Percentiles rank a stretch among this genome's conserved stretches.
These are phyloP conservation scores for Excalfactoria chinensis DNA, from an alignment of 2,113 vertebrate species.

Conservation along the genomic window DNA sequence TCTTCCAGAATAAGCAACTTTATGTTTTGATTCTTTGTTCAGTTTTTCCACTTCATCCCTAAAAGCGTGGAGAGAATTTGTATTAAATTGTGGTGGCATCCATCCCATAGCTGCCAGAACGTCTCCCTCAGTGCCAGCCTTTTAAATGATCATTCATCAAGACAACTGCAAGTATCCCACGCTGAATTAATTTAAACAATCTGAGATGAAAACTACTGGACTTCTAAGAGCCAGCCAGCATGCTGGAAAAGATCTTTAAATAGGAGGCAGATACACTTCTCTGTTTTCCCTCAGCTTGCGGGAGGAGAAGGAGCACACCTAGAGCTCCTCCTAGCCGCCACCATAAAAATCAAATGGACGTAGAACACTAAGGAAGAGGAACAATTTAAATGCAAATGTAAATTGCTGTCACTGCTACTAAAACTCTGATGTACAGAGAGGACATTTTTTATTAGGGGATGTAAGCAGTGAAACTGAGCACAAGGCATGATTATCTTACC, in stretches of 20 bases:
- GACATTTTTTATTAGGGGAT: background rate
- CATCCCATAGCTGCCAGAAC: background rate
- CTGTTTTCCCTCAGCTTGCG: background rate
- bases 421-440: background rate
- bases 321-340: background rate
- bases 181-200: background rate
- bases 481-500: background rate
- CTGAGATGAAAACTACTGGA: background rate
- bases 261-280: background rate
- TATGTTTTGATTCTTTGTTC: constrained; percentile 64
- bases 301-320: background rate
- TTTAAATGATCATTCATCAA: background rate
- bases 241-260: background rate
- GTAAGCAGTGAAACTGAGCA: background rate
- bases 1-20: constrained; percentile 79
- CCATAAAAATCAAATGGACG: background rate
- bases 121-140: background rate
- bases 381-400: background rate
- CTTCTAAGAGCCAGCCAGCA: background rate
- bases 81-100: background rate
- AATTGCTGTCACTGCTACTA: background rate
- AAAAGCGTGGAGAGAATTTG: background rate
- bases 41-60: constrained; percentile 77
- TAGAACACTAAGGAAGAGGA: background rate
- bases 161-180: background rate